A percentile compares a stretch with the other conserved stretches of the same genome.
phyloP scores from a whole-genome alignment of 1,140 invertebrate genomes.

The Cryptotermes secundus region DNA sequence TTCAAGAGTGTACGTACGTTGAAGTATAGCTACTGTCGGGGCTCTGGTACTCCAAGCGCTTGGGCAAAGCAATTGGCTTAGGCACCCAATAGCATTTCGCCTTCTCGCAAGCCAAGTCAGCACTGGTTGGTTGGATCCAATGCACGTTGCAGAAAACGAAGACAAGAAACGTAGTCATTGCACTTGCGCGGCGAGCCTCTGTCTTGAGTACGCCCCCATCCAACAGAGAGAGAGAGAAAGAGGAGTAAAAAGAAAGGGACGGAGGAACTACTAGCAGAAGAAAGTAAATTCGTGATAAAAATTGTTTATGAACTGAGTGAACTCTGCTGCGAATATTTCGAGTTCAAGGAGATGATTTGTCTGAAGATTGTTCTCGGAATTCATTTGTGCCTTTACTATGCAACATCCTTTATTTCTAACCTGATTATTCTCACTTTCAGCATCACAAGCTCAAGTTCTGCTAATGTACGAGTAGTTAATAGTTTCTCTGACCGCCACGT shows the following conservation, averaged over 20 bases:
- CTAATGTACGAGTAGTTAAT: no score
- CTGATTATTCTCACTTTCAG: no score
- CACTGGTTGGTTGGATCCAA: background rate
- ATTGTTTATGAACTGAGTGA: background rate
- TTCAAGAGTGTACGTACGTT: background rate
- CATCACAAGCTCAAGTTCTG: no score
- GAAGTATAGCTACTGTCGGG: background rate
- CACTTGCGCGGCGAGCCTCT: background rate
- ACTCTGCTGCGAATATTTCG: background rate
- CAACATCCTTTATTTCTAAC: no score
- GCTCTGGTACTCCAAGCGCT: background rate
- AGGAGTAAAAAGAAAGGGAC: background rate
- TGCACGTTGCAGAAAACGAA: conserved; percentile 18
- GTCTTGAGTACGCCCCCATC: conserved; percentile 11
- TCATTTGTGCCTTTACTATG: no score
- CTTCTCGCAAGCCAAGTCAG: background rate
- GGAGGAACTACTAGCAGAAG: background rate
- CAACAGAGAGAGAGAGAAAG: background rate
- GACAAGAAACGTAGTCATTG: background rate
- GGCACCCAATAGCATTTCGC: conserved; percentile 4
- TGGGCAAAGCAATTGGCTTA: background rate
- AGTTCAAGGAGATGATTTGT: background rate
- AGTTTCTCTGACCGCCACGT: no score
- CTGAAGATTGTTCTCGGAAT: background rate
- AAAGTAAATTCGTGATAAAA: conserved; percentile 8